Evolutionary conservation across 2,113 vertebrate genomes (phyloP).

Genomic region (Marmota flaviventris): DNA sequence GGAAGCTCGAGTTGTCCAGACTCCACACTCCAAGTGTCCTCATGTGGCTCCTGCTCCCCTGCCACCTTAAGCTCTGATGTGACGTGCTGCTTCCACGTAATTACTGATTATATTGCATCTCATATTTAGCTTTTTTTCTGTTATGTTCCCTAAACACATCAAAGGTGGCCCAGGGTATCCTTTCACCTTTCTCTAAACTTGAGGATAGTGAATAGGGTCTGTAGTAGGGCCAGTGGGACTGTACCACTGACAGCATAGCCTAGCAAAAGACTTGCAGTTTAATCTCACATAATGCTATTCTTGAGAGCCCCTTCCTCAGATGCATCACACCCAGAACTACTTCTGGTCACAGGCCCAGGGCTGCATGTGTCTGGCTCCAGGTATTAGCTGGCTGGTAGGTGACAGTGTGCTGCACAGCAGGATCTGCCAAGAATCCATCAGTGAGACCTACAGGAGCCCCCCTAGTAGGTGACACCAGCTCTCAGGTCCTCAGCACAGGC

Average conservation of each 20-base stretch:
- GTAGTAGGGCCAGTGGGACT: neutral
- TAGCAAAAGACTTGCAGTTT: neutral
- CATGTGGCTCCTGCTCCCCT: neutral
- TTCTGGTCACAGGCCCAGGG: neutral
- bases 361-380: neutral
- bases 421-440: no score
- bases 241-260: neutral
- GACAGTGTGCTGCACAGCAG: neutral
- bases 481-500: neutral
- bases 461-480: neutral
- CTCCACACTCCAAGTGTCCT: no score
- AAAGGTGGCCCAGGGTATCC: neutral
- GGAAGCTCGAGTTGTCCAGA: no score
- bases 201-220: no score
- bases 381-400: neutral
- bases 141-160: neutral
- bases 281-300: neutral
- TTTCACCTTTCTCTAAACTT: neutral
- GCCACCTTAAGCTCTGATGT: neutral
- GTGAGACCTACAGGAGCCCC: no score
- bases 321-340: neutral
- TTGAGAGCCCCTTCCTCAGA: neutral
- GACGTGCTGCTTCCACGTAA: neutral
- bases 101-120: neutral
- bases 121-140: neutral